Evolutionary conservation across 2,113 vertebrate species (phyloP), one percentile per base, ranked within the genome.

Genomic region (Cercocebus atys): DNA sequence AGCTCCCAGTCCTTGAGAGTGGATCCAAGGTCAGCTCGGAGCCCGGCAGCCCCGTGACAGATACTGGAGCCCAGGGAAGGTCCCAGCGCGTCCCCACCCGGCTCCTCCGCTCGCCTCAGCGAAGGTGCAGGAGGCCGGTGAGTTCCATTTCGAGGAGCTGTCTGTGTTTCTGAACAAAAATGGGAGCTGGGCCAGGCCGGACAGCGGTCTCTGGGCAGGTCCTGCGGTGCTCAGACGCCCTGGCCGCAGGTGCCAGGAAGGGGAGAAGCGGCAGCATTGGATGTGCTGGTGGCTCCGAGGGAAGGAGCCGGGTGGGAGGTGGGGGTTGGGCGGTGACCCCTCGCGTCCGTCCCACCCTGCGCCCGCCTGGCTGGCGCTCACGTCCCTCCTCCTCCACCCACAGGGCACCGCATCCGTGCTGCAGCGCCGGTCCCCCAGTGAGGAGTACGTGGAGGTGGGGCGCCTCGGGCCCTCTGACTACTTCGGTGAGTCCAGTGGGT

Each of bases 401-500:
- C 98, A 99, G 99, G 99, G 99, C 94, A 99, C 99, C 0, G 99
- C 99, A 55, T 99, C 99, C 0, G 99, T 99, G 79, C 99, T 99
- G 93, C 99, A 99, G 99, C 99, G 99, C 97, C 98, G 99, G 84
- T 99, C 99, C 17, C 99, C 99, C 96, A 99, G 99, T 0, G 99
- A 99, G 98, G 99, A 99, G 97, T 99, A 99, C 0, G 98, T 99
- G 0, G 99, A 99, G 93, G 99, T 99, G 9, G 99, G 99, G 52
- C 99, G 99, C 64, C 99, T 99, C 0, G 99, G 99, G 78, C 99
- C 99, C 8, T 99, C 99, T 0, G 99, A 99, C 98, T 99, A 99
- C 98, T 99, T 99, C 70, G 99, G 99, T 99, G 98, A 99, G 99
- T 95, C n/a, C 18, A 13, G 27, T 23, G 11, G 61, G 61, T 0